Conservation (phyloP, 2,888 invertebrate genomes). For the Melanotus villosus region DNA sequence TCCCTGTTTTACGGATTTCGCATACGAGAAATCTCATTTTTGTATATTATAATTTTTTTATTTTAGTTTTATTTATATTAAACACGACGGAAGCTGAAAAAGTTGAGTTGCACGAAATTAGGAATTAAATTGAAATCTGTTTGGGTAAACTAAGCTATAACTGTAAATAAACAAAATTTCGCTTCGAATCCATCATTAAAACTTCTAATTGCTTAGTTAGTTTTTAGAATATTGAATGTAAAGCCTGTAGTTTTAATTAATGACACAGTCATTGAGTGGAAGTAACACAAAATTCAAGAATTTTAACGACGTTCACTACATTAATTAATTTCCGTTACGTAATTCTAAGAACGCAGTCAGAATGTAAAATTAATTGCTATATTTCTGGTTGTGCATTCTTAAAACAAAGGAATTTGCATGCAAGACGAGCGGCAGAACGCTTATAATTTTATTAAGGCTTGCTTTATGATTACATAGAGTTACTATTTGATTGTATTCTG, state of each 20-base stretch:
- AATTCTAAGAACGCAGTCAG: conserved; percentile 55
- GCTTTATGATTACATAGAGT: conserved; percentile 57
- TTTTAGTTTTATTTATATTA: too few relatives aligned
- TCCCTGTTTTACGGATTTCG: too few relatives aligned
- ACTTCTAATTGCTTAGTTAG: too few relatives aligned
- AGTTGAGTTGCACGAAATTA: too few relatives aligned
- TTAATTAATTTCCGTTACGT: conserved; percentile 25
- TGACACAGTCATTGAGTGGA: neutral
- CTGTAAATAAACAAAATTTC: too few relatives aligned
- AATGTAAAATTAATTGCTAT: conserved; percentile 61
- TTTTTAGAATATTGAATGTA: neutral
- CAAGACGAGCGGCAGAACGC: conserved; percentile 58
- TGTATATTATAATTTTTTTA: too few relatives aligned
- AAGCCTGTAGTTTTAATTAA: conserved; percentile 11
- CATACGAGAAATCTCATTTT: too few relatives aligned
- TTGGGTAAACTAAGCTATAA: too few relatives aligned
- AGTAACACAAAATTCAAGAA: neutral
- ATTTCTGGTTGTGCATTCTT: conserved; percentile 56
- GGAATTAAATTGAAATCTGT: too few relatives aligned
- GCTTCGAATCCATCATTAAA: too few relatives aligned
- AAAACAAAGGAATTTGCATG: conserved; percentile 60
- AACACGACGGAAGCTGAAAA: too few relatives aligned
- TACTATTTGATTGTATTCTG: conserved; percentile 52
- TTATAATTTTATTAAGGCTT: conserved; percentile 62
- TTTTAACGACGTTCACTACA: neutral